A percentile compares a stretch with the other conserved stretches of the same genome.
Conservation (phyloP, 2,888 invertebrate species). For the Cataglyphis albicans region DNA sequence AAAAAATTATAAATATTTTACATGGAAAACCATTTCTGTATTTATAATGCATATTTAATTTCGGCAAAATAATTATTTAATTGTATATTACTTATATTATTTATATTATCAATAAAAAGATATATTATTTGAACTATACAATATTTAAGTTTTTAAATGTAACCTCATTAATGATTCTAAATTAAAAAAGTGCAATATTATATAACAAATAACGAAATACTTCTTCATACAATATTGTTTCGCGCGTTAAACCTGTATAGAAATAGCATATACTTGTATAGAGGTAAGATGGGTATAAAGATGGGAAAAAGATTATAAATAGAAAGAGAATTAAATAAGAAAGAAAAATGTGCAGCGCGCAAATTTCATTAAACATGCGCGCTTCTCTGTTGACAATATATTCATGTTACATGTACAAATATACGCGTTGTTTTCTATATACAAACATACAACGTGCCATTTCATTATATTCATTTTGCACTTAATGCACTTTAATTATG, state of each 20-base stretch:
- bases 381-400: conserved; percentile 65
- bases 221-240: not conserved
- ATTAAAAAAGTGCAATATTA: conserved; percentile 8
- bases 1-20: conserved; percentile 7
- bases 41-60: not conserved
- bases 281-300: not conserved
- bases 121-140: not conserved
- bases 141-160: not conserved
- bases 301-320: not conserved
- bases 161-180: not conserved
- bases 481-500: conserved; percentile 19
- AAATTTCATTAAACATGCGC: conserved; percentile 59
- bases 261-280: not conserved
- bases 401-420: conserved; percentile 67
- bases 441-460: conserved; percentile 78
- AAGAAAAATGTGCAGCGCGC: not conserved
- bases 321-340: not conserved
- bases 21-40: not conserved
- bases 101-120: not conserved
- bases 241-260: not conserved
- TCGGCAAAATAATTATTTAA: not conserved
- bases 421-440: conserved; percentile 70
- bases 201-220: not conserved
- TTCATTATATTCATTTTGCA: conserved; percentile 59
- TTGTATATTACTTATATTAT: not conserved